phyloP scores from a whole-genome alignment of 1,140 invertebrate genomes.

The Lasaia peninsularis region DNA sequence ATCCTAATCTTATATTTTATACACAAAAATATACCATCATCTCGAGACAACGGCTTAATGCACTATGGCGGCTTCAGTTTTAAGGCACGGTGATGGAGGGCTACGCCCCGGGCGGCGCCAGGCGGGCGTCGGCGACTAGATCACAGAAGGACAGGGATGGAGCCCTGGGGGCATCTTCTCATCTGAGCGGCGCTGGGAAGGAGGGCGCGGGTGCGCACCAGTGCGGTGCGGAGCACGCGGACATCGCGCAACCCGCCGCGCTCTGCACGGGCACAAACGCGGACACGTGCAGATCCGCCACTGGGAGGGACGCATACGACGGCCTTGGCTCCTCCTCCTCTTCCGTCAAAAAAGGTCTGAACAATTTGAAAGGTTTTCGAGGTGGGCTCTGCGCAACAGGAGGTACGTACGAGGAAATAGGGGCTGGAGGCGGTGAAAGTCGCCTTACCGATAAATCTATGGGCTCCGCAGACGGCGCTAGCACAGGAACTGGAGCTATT shows the following conservation, averaged over 20 bases:
- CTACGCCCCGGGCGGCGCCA: conserved; percentile 71
- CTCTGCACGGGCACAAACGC: conserved; percentile 63
- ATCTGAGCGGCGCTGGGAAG: conserved; percentile 62
- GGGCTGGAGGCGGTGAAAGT: conserved; percentile 45
- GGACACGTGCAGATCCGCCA: conserved; percentile 48
- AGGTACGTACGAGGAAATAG: conserved; percentile 28
- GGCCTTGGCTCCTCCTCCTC: conserved; percentile 56
- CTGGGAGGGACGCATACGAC: conserved; percentile 48
- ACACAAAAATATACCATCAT: conserved; percentile 72
- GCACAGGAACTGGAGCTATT: conserved; percentile 38
- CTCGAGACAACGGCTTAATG: conserved; percentile 60
- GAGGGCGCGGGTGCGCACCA: conserved; percentile 51
- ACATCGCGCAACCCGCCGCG: conserved; percentile 48
- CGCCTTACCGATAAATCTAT: conserved; percentile 77
- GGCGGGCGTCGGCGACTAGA: conserved; percentile 71
- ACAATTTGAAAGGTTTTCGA: conserved; percentile 79
- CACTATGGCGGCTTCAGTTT: conserved; percentile 69
- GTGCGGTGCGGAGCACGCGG: conserved; percentile 46
- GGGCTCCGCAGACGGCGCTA: conserved; percentile 54
- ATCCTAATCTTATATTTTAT: conserved; percentile 62
- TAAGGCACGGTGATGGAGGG: conserved; percentile 70
- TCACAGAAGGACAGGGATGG: conserved; percentile 58
- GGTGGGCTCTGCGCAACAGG: conserved; percentile 29
- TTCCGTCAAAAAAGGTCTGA: conserved; percentile 77
- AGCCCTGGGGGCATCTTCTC: conserved; percentile 53